Evolutionary conservation across 2,888 invertebrate genomes (phyloP).

Genomic region (Masnerella sp.): DNA sequence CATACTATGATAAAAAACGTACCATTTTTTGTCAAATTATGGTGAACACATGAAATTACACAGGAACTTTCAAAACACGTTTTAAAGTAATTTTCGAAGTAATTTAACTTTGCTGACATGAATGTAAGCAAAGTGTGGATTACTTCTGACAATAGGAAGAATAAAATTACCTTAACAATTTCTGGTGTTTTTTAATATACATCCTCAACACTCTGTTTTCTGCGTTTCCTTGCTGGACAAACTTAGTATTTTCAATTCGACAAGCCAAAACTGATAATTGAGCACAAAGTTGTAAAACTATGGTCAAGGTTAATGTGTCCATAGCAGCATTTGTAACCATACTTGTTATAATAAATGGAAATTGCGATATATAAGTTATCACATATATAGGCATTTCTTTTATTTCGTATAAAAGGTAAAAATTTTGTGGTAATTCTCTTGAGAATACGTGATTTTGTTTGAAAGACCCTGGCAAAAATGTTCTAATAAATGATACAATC

Average conservation of each 20-base stretch:
- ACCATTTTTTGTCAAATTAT: too few species aligned
- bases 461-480: slow-evolving; percentile 11
- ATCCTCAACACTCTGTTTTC: neutral
- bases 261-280: slow-evolving; percentile 6
- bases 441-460: slow-evolving; percentile 1
- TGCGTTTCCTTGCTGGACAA: neutral
- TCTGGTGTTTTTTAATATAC: slow-evolving; percentile 13
- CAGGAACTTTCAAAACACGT: too few species aligned
- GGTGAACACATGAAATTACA: too few species aligned
- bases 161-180: slow-evolving; percentile 3
- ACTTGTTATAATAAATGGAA: neutral
- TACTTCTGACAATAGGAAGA: too few species aligned
- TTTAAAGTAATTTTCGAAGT: too few species aligned
- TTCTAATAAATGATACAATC: too few species aligned
- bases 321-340: slow-evolving; percentile 5
- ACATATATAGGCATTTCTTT: neutral
- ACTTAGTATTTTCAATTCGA: slow-evolving; percentile 10
- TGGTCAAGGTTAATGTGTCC: slow-evolving; percentile 11
- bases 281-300: slow-evolving; percentile 11
- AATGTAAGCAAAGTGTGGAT: too few species aligned
- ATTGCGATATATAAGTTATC: slow-evolving; percentile 3
- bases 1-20: slow-evolving; percentile 18
- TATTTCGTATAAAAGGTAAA: slow-evolving; percentile 19
- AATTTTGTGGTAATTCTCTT: slow-evolving; percentile 8
- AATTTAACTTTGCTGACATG: too few species aligned